Evolutionary conservation across 2,888 invertebrate species (phyloP).

Genomic region (Frankliniella fusca): DNA sequence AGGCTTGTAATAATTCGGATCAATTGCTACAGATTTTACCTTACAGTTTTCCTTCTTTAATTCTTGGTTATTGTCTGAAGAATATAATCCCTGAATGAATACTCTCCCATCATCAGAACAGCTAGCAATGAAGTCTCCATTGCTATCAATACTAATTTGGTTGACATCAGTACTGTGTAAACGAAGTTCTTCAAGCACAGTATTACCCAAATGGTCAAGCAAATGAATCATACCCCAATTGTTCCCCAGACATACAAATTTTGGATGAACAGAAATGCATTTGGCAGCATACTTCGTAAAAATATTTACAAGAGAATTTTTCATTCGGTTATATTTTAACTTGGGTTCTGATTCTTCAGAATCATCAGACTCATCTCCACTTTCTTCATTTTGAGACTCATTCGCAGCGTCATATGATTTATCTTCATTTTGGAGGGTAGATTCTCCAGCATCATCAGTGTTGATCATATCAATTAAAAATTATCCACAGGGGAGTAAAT

Average conservation of each 20-base stretch:
- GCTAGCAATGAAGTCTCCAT: constrained; percentile 90
- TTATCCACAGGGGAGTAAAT: background rate
- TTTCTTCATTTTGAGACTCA: constrained; percentile 44
- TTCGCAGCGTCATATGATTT: background rate
- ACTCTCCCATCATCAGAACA: constrained; percentile 89
- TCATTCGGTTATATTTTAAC: constrained; percentile 84
- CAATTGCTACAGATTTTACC: constrained; percentile 81
- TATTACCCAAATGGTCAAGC: constrained; percentile 88
- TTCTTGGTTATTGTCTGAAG: constrained; percentile 73
- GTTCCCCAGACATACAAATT: constrained; percentile 91
- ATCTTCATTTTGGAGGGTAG: background rate
- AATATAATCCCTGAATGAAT: constrained; percentile 82
- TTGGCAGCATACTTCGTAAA: constrained; percentile 82
- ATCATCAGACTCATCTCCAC: constrained; percentile 47
- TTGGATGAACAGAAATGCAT: constrained; percentile 89
- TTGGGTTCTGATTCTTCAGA: constrained; percentile 73
- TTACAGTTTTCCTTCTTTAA: constrained; percentile 68
- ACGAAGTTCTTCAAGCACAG: constrained; percentile 63
- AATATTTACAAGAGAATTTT: constrained; percentile 80
- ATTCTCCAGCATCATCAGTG: background rate
- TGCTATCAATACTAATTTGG: constrained; percentile 87
- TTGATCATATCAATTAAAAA: background rate
- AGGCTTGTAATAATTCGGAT: constrained; percentile 73
- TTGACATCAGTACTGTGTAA: constrained; percentile 88
- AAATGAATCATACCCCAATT: constrained; percentile 87